Base-by-base conservation (phyloP, 37 sponge, comb jelly and placozoan species). In the Haliclona indistincta region DNA sequence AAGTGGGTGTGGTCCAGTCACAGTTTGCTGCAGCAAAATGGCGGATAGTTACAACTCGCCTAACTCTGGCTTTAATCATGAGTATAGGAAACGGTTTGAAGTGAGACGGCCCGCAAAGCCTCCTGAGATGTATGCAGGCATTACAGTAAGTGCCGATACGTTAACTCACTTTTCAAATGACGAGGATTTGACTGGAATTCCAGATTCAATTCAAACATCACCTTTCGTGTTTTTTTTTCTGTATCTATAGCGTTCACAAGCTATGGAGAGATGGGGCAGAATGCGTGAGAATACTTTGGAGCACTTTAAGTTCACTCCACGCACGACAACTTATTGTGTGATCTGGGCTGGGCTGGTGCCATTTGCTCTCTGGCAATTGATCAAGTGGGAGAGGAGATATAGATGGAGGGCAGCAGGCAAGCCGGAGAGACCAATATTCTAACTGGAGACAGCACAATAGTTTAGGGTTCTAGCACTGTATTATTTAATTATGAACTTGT, bases 261-360 rank as follows among this genome's bases (percentile, higher is more conserved):
- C 92, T 3, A 61, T 91, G 30, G 92, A 91, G 42, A 82, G 58
- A 36, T 91, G 92, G 92, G 83, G 83, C 2, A 56, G 64, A 33
- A 91, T 91, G 87, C 63, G 92, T 15, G 92, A 91, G 49, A 82
- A 52, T 1, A 86, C 92, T 4, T 43, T 43, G 4, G 73, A 82
- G 15, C 87, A 91, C 74, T 91, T 91, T 79, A 86, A 79, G 62
- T 81, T 86, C 56, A 86, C 92, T 25, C 86, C 83, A 23, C 71
- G 62, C 41, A 83, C 79, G 28, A 64, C 83, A 1, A 34, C 63
- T 54, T 79, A 75, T 64, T 67, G 70, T 19, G 3, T 86, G 3
- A 10, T 91, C 13, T 91, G 92, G 92, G 87, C 79, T 25, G 52
- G 52, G 13, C 19, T 79, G 23, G 80, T 91, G 4, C 92, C 92